These are phyloP conservation scores for Diploscapter pachys DNA, from an alignment of 1,140 invertebrate species.

Conservation along the genomic window DNA sequence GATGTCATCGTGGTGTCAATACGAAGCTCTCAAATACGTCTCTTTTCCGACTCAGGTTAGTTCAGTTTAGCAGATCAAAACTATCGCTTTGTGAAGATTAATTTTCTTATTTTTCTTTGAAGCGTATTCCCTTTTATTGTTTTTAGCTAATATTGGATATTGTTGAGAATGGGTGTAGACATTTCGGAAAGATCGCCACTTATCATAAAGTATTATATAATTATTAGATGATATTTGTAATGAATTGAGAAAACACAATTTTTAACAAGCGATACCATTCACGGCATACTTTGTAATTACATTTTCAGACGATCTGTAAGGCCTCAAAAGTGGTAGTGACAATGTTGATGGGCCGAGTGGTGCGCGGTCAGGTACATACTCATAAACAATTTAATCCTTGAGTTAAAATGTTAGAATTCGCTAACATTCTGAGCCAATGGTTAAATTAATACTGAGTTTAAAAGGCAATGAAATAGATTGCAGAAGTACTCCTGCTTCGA, in stretches of 20 bases:
- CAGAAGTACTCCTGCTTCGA: slow-evolving; percentile 79
- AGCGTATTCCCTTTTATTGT: no score
- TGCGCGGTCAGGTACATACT: slow-evolving; percentile 65
- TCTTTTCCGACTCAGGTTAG: slow-evolving; percentile 92
- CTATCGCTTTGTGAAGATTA: no score
- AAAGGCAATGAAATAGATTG: not conserved
- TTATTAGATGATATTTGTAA: not conserved
- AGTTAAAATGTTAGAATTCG: no score
- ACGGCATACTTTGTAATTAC: not conserved
- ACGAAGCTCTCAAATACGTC: slow-evolving; percentile 96
- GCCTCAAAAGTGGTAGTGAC: slow-evolving; percentile 93
- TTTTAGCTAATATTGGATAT: no score
- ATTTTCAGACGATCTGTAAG: slow-evolving; percentile 78
- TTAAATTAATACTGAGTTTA: not conserved
- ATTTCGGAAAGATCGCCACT: no score
- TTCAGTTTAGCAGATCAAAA: no score
- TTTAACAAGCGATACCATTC: not conserved
- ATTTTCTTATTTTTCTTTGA: no score
- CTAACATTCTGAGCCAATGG: no score
- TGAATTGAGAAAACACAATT: not conserved
- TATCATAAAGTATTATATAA: no score
- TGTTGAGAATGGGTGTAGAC: no score
- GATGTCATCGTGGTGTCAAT: slow-evolving; percentile 98
- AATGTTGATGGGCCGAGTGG: slow-evolving; percentile 93
- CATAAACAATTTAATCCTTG: no score